Evolutionary conservation across 2,888 invertebrate genomes (phyloP).

Genomic region (Lampropteryx suffumata): DNA sequence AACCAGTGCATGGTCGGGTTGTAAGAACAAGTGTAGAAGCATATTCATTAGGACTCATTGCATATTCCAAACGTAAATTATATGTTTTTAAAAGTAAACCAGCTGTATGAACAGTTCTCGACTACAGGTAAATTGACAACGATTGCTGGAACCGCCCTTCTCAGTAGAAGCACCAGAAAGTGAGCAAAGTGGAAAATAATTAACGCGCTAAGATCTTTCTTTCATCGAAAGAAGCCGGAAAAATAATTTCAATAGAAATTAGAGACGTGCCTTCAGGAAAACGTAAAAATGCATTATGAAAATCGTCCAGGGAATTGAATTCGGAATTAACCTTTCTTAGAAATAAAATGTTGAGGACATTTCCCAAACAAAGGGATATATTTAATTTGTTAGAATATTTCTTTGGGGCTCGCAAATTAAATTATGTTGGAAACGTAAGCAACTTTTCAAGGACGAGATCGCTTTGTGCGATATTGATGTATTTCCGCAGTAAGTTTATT

Average conservation of each 20-base stretch:
- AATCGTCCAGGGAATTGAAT: background rate
- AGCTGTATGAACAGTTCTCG: background rate
- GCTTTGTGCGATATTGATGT: no score
- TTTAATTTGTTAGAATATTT: no score
- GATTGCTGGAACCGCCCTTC: conserved; percentile 5
- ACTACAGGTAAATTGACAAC: conserved; percentile 1
- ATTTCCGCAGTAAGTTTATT: no score
- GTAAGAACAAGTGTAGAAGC: no score
- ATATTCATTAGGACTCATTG: no score
- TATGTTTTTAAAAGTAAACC: background rate
- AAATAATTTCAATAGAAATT: conserved; percentile 12
- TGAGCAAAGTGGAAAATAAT: conserved; percentile 31
- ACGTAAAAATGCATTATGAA: conserved; percentile 12
- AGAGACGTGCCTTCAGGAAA: conserved; percentile 5
- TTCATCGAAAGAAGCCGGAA: conserved; percentile 7
- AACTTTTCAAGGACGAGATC: no score
- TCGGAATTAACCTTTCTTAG: background rate
- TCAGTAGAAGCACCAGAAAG: conserved; percentile 8
- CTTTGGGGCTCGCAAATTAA: no score
- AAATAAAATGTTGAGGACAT: conserved; percentile 5
- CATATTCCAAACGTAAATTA: background rate
- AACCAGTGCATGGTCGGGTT: no score
- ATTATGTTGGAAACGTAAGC: no score
- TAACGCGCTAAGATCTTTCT: conserved; percentile 17
- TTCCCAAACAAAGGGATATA: background rate